These are phyloP conservation scores for Pollenia amentaria DNA, from an alignment of 2,888 invertebrate genomes.

Conservation along the genomic window DNA sequence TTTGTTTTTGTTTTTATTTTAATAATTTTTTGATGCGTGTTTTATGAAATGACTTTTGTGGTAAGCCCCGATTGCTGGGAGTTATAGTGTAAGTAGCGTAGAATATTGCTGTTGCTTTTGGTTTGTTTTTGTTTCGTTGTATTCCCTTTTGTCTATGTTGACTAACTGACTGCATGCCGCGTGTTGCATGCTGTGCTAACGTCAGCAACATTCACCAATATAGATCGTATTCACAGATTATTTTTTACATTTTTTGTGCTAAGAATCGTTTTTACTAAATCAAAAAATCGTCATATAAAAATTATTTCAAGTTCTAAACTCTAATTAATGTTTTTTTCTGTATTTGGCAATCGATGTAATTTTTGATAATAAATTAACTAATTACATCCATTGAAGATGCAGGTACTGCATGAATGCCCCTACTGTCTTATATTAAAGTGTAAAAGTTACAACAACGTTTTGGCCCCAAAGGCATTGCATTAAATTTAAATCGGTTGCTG, in stretches of 20 bases:
- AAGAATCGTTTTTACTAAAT: not conserved
- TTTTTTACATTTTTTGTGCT: not conserved
- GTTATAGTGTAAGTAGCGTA: slow-evolving; percentile 23
- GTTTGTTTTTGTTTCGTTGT: slow-evolving; percentile 15
- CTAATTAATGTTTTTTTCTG: too few species aligned
- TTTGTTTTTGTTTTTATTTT: not conserved
- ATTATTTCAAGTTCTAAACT: not conserved
- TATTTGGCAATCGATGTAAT: too few species aligned
- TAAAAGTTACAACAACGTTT: slow-evolving; percentile 39
- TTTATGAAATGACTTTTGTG: slow-evolving; percentile 66
- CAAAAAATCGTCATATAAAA: not conserved
- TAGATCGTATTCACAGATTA: slow-evolving; percentile 38
- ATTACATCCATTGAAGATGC: not conserved
- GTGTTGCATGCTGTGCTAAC: slow-evolving; percentile 63
- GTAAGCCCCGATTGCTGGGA: slow-evolving; percentile 48
- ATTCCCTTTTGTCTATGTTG: slow-evolving; percentile 43
- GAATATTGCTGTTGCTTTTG: slow-evolving; percentile 36
- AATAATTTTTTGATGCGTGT: slow-evolving; percentile 51
- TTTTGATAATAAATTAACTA: too few species aligned
- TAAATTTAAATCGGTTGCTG: slow-evolving; percentile 59
- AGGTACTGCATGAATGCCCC: slow-evolving; percentile 1
- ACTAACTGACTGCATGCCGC: slow-evolving; percentile 49
- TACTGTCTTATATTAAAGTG: slow-evolving; percentile 13
- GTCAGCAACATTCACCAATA: slow-evolving; percentile 53
- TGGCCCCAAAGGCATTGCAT: slow-evolving; percentile 35